Evolutionary conservation across 1,140 invertebrate genomes (phyloP).

Genomic region (Epicauta chinensis): DNA sequence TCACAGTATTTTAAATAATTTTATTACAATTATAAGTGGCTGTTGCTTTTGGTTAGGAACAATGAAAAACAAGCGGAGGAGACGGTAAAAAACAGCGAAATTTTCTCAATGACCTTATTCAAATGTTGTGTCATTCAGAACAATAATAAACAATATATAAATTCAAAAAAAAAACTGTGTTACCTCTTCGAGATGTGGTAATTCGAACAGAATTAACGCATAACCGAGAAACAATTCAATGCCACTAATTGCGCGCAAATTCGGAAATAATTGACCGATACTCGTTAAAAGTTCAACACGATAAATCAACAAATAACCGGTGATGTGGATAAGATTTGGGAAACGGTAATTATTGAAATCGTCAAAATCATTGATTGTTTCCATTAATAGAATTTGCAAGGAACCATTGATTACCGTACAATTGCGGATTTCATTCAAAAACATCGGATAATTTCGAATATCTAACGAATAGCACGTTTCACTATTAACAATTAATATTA

Average conservation of each 20-base stretch:
- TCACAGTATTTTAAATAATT: too few relatives aligned
- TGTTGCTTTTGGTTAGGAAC: too few relatives aligned
- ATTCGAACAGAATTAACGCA: neutral
- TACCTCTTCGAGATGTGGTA: neutral
- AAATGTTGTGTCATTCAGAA: too few relatives aligned
- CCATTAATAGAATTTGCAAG: conserved; percentile 56
- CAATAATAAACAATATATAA: too few relatives aligned
- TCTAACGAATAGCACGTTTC: neutral
- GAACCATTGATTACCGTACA: conserved; percentile 51
- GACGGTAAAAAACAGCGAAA: too few relatives aligned
- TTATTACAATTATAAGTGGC: too few relatives aligned
- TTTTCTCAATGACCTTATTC: too few relatives aligned
- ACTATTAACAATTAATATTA: neutral
- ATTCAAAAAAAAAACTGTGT: too few relatives aligned
- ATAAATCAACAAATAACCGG: neutral
- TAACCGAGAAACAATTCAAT: neutral
- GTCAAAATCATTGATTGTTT: conserved; percentile 36
- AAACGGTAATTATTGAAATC: too few relatives aligned
- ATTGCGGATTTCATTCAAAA: conserved; percentile 19
- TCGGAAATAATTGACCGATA: neutral
- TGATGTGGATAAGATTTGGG: neutral
- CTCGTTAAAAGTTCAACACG: neutral
- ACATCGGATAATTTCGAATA: neutral
- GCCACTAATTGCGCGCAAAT: neutral
- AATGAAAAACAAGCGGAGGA: too few relatives aligned